These are phyloP conservation scores for Drosophila nigritarsus DNA, from an alignment of 2,888 invertebrate species.

Conservation along the genomic window DNA sequence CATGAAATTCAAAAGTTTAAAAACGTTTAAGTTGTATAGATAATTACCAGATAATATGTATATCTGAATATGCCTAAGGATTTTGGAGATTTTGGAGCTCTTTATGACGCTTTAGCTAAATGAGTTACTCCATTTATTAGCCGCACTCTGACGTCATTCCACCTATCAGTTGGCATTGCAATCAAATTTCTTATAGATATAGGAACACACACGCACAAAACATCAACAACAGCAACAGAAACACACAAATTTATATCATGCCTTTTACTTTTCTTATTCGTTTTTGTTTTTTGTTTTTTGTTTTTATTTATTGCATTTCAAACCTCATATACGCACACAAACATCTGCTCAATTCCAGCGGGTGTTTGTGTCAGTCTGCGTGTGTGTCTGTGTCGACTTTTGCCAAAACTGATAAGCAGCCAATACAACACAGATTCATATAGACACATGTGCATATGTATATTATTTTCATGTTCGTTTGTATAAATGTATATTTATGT, in stretches of 20 bases:
- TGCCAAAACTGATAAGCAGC: constrained; percentile 64
- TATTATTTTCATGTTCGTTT: neutral
- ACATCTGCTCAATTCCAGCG: constrained; percentile 37
- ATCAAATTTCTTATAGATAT: constrained; percentile 53
- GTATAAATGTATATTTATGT: constrained; percentile 5
- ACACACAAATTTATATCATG: constrained; percentile 24
- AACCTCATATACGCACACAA: constrained; percentile 44
- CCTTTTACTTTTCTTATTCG: constrained; percentile 42
- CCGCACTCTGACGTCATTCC: constrained; percentile 55
- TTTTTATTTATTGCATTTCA: constrained; percentile 47
- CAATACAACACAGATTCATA: constrained; percentile 36
- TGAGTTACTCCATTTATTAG: constrained; percentile 34
- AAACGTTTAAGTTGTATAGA: neutral
- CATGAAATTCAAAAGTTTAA: neutral
- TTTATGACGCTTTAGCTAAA: constrained; percentile 20
- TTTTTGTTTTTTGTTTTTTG: constrained; percentile 31
- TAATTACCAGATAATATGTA: neutral
- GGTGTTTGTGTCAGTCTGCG: constrained; percentile 12
- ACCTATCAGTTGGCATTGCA: constrained; percentile 42
- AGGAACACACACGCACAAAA: constrained; percentile 5
- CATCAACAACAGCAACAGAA: constrained; percentile 5
- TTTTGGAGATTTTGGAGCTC: neutral
- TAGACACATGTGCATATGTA: constrained; percentile 16
- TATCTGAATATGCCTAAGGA: neutral
- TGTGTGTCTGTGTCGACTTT: constrained; percentile 32